Conservation (phyloP, 2,113 vertebrate genomes). For the Sinosuthora webbiana region DNA sequence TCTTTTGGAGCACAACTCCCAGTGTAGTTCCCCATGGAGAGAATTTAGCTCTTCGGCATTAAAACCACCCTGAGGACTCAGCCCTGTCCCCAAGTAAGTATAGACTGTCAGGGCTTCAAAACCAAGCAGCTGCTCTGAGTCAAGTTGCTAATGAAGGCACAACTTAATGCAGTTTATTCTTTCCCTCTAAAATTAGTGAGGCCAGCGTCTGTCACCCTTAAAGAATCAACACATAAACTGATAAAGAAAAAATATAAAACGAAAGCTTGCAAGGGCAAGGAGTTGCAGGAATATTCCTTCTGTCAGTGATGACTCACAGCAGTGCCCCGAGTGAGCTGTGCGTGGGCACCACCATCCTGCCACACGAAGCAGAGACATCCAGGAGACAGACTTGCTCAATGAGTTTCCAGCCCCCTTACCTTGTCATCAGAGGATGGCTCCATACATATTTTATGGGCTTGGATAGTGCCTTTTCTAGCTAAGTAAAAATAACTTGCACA, state of each 20-base stretch:
- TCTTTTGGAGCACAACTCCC: background rate
- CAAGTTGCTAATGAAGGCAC: background rate
- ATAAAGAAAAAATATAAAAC: background rate
- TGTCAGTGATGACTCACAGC: background rate
- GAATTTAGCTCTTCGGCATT: background rate
- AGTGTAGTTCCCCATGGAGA: background rate
- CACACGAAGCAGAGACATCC: background rate
- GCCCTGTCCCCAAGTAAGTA: background rate
- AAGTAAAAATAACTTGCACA: background rate
- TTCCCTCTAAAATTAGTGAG: background rate
- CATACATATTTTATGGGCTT: background rate
- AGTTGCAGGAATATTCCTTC: background rate
- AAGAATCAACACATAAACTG: background rate
- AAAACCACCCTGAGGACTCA: background rate
- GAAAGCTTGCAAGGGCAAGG: background rate
- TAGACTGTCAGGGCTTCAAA: background rate
- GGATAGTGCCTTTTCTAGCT: background rate
- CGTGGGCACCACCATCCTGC: background rate
- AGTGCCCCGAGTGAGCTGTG: fast-evolving
- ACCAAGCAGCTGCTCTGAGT: background rate
- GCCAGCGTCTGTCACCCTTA: background rate
- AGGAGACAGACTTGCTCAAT: background rate
- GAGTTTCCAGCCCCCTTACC: background rate
- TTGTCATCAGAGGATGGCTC: background rate
- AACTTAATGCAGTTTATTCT: background rate